Percentiles rank a stretch among this genome's conserved stretches.
phyloP scores from a whole-genome alignment of 2,888 invertebrate species.

The Miltochrista miniata region DNA sequence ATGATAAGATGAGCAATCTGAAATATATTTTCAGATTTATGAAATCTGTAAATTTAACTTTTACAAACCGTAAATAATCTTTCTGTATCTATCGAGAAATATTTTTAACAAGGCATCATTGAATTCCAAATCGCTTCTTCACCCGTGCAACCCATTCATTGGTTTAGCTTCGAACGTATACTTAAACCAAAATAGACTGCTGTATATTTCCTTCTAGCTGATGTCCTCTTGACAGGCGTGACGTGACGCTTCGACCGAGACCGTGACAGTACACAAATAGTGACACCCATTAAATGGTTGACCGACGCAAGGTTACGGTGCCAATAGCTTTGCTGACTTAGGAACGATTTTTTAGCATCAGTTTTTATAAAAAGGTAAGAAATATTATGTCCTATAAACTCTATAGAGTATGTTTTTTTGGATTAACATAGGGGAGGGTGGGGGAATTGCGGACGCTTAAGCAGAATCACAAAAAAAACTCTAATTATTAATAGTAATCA shows the following conservation, averaged over 20 bases:
- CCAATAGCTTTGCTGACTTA: neutral
- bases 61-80: neutral
- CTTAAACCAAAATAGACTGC: conserved; percentile 6
- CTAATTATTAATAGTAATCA: too few species aligned
- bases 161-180: neutral
- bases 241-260: conserved; percentile 10
- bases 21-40: too few species aligned
- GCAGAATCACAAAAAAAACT: too few species aligned
- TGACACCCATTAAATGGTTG: conserved; percentile 11
- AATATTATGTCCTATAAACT: too few species aligned
- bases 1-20: too few species aligned
- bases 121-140: neutral
- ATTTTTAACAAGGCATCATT: neutral
- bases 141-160: neutral
- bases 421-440: too few species aligned
- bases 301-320: conserved; percentile 3
- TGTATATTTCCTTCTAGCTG: conserved; percentile 6
- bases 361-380: too few species aligned
- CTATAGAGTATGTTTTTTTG: too few species aligned
- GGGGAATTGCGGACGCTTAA: too few species aligned
- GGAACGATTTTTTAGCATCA: too few species aligned
- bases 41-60: too few species aligned
- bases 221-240: conserved; percentile 10
- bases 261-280: conserved; percentile 15
- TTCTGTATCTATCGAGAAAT: neutral